Base-by-base conservation (phyloP, 1,140 invertebrate genomes). In the Caenorhabditis tropicalis region DNA sequence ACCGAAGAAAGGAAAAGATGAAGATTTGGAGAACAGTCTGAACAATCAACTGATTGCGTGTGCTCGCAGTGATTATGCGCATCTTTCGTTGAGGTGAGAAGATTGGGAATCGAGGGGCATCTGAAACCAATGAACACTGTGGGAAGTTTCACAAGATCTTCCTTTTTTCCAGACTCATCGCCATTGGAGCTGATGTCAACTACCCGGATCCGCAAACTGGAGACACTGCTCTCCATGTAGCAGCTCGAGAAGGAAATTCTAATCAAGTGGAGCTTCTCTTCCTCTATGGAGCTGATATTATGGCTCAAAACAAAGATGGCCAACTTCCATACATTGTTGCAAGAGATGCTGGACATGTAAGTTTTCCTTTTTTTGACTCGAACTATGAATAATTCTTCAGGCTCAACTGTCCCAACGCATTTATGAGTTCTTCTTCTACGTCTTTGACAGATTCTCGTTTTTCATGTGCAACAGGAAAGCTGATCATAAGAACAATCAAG, bases 381-480 rank as follows among this genome's bases (percentile, higher is more conserved):
- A 19, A 19, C 1, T 33, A n/a, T n/a, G 5, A 16, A 36, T 16
- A 0, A 0, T 19, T 36, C 43, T 43, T 12, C 36, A 74, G 65
- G 36, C 7, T 10, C 65, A 74, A 43, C 65, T 74, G 3, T 24
- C 33, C 10, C 36, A 74, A 21, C 65, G 65, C 21, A 74, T 74
- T 3, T 74, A 74, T 31, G 36, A 43, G 5, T 74, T 74, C 65
- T 74, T 74, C 36, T 74, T 74, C 36, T 74, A 74, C n/a, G 36
- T 43, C 2, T 74, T 74, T 12, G 65, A 74, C n/a, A 29, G 65
- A 7, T 74, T 74, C 9, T 74, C 65, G 7, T 74, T 74, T 2
- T 74, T 74, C 36, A 74, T 74, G 65, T 74, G 65, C 65, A 74
- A 74, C n/a, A n/a, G 65, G 43, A 74, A 74, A 74, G 65, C 65